A percentile compares a stretch with the other conserved stretches of the same genome.
phyloP scores from a whole-genome alignment of 2,797 vertebrate genomes.

The Telmatherina bonti region DNA sequence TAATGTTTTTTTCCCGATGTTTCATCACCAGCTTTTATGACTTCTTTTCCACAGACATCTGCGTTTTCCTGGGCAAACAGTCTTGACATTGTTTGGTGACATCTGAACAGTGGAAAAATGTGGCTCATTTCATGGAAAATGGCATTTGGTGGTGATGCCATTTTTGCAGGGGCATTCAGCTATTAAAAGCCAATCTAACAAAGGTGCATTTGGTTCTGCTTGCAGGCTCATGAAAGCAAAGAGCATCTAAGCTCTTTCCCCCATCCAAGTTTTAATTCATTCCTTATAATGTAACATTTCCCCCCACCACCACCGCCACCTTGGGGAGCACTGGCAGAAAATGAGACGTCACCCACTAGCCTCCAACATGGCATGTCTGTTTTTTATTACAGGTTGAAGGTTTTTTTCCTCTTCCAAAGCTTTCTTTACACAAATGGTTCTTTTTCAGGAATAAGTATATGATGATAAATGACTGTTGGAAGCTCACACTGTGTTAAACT shows the following conservation, averaged over 20 bases:
- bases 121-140: conserved; percentile 69
- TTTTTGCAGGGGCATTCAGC: conserved; percentile 62
- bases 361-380: conserved; percentile 78
- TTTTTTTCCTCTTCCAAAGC: conserved; percentile 49
- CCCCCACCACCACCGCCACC: conserved; percentile 43
- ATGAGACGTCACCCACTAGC: conserved; percentile 70
- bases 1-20: conserved; percentile 22
- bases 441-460: conserved; percentile 65
- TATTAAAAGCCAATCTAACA: conserved; percentile 59
- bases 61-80: conserved; percentile 55
- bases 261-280: conserved; percentile 72
- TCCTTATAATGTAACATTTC: conserved; percentile 75
- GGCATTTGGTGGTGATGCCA: conserved; percentile 52
- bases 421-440: conserved; percentile 72
- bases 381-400: conserved; percentile 81
- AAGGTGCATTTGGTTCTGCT: conserved; percentile 61
- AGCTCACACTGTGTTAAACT: conserved; percentile 52
- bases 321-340: conserved; percentile 72
- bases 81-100: conserved; percentile 62
- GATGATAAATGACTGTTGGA: conserved; percentile 76
- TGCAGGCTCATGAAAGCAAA: conserved; percentile 66
- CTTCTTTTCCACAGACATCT: conserved; percentile 58
- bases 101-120: conserved; percentile 72
- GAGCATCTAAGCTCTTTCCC: conserved; percentile 70
- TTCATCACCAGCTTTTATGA: conserved; percentile 15